Percentiles rank a stretch among this genome's conserved stretches.
Conservation (phyloP, 2,888 invertebrate genomes). For the Listrodromus nycthemerus region DNA sequence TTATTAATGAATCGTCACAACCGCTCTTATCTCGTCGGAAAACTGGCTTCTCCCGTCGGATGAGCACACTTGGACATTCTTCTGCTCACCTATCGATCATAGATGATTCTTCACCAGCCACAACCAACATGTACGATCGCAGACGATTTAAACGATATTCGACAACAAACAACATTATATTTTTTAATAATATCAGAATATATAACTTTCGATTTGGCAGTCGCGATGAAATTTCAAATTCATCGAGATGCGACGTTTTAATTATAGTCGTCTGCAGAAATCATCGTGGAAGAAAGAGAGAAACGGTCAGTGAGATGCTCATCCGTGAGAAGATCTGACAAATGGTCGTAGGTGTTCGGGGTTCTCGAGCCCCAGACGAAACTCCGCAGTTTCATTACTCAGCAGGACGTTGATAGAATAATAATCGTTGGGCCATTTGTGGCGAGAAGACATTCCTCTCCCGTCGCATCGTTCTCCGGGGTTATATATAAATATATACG, state of each 20-base stretch:
- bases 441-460: conserved; percentile 48
- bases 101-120: conserved; percentile 13
- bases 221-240: not conserved
- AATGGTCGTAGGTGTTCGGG: conserved; percentile 48
- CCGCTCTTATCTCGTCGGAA: conserved; percentile 45
- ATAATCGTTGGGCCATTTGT: conserved; percentile 57
- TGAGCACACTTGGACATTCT: conserved; percentile 46
- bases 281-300: not conserved
- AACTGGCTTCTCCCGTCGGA: conserved; percentile 37
- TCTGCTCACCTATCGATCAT: conserved; percentile 51
- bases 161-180: not conserved
- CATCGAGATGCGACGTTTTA: not conserved
- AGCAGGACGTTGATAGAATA: conserved; percentile 62
- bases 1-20: conserved; percentile 75
- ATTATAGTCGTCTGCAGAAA: conserved; percentile 18
- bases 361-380: conserved; percentile 5
- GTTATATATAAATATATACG: not conserved
- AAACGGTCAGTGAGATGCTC: not conserved
- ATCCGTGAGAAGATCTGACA: conserved; percentile 50
- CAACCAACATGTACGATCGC: conserved; percentile 7
- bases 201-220: not conserved
- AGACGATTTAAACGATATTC: not conserved
- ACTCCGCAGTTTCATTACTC: conserved; percentile 51
- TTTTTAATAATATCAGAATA: not conserved
- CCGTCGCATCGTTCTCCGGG: conserved; percentile 25